These are phyloP conservation scores for Probaryconus sp. DNA, from an alignment of 1,140 invertebrate species.

Conservation along the genomic window DNA sequence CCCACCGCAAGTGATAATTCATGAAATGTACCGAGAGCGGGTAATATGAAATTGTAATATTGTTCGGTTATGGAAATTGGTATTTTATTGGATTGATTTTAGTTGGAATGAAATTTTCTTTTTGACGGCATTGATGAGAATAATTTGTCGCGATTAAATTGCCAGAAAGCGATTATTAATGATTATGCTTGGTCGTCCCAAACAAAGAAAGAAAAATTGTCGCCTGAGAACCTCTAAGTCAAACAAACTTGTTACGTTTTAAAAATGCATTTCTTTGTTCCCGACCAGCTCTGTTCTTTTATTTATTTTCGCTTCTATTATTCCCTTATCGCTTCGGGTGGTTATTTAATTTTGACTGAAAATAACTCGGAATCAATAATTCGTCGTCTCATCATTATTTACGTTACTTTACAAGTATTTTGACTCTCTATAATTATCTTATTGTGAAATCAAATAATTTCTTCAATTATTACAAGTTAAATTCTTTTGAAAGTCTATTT, in stretches of 20 bases:
- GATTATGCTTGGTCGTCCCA: no score
- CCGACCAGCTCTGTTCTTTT: not conserved
- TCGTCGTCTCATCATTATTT: not conserved
- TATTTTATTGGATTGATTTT: no score
- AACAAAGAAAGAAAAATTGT: not conserved
- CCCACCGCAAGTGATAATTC: no score
- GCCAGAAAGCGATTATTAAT: constrained; percentile 1
- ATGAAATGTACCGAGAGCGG: no score
- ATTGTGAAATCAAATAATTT: not conserved
- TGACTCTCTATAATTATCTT: not conserved
- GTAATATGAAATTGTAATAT: no score
- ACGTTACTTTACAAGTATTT: no score
- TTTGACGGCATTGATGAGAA: no score
- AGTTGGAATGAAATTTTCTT: no score
- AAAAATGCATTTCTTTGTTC: constrained; percentile 46
- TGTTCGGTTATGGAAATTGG: no score
- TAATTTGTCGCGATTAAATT: constrained; percentile 4
- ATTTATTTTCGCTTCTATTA: constrained; percentile 16
- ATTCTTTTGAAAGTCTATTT: no score
- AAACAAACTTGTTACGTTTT: constrained; percentile 42
- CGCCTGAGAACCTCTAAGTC: constrained; percentile 21
- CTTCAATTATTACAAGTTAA: no score
- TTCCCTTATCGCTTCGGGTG: not conserved
- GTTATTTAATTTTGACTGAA: constrained; percentile 33
- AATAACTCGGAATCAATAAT: constrained; percentile 22